Evolutionary conservation across 2,888 invertebrate species (phyloP).

Genomic region (Ferrisia virgata): DNA sequence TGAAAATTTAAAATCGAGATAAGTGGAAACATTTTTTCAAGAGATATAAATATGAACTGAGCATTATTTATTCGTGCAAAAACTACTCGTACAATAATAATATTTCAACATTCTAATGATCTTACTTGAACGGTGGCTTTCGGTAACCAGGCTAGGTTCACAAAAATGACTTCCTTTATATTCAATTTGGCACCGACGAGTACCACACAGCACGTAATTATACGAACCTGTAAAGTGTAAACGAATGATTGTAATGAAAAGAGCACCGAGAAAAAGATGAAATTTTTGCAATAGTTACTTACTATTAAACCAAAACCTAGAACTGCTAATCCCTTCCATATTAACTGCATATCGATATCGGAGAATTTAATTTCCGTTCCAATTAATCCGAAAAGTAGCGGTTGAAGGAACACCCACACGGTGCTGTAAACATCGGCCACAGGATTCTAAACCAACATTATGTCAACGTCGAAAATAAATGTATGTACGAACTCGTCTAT

Average conservation of each 20-base stretch:
- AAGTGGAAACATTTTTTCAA: too few relatives aligned
- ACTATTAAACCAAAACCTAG: constrained; percentile 57
- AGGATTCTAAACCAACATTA: constrained; percentile 55
- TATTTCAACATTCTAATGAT: background rate
- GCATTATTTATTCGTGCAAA: too few relatives aligned
- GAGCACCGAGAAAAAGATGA: too few relatives aligned
- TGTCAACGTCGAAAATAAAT: background rate
- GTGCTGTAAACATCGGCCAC: constrained; percentile 53
- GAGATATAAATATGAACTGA: too few relatives aligned
- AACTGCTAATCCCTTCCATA: constrained; percentile 52
- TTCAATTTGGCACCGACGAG: constrained; percentile 59
- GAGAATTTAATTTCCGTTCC: constrained; percentile 64
- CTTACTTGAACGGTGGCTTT: constrained; percentile 76
- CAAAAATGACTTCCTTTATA: constrained; percentile 66
- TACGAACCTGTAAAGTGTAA: constrained; percentile 55
- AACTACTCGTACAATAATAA: too few relatives aligned
- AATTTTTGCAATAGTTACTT: constrained; percentile 52
- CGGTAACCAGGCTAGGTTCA: constrained; percentile 72
- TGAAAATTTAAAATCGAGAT: too few relatives aligned
- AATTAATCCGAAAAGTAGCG: constrained; percentile 72
- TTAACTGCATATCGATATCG: constrained; percentile 54
- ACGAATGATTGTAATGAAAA: background rate
- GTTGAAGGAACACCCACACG: constrained; percentile 70
- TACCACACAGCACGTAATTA: constrained; percentile 56
- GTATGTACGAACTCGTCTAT: background rate